Base-by-base conservation (phyloP, 2,797 vertebrate species). In the Saxicola maurus region DNA sequence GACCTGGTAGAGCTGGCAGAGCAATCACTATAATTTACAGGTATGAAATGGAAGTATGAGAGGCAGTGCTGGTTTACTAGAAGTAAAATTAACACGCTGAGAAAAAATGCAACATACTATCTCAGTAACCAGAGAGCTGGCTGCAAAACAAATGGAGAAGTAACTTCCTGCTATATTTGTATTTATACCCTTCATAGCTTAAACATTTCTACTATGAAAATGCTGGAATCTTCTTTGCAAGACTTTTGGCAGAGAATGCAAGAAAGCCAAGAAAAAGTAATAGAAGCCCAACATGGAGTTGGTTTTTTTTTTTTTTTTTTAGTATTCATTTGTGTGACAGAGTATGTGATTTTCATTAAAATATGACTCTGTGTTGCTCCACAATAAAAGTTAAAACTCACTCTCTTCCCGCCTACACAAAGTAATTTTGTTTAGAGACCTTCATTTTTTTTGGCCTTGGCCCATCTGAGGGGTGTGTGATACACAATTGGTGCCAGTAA, bases 321-420 rank as follows among this genome's bases (percentile, higher is more conserved):
- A 96, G 97, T 96, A 97, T 97, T 98, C 97, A 96, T 94, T 94
- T 97, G 94, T 96, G 96, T 97, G 97, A 96, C 94, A 97, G 91
- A 98, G 96, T 98, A 97, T 98, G 97, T 97, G 97, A 98, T 97
- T 96, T 97, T 97, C 97, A 98, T 98, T 97, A 97, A 98, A 98
- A 97, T 98, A 98, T 94, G 78, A 91, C 94, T 88, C 82, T 94
- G 71, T 96, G 97, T 96, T 98, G 95, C 95, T 97, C 97, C 94
- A 97, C 96, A 97, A 97, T 97, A 97, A 98, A 98, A 97, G 96
- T 97, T 97, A 98, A 98, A 98, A 97, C 96, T 97, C 98, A 96
- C 95, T 97, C 96, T 97, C 94, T 95, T 97, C 96, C 97, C 96
- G 96, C 97, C 97, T 98, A 98, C 98, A 98, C 95, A 96, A 98